Percentiles rank a stretch among this genome's conserved stretches.
phyloP scores from a whole-genome alignment of 2,888 invertebrate genomes.

The Stratiomys singularior region DNA sequence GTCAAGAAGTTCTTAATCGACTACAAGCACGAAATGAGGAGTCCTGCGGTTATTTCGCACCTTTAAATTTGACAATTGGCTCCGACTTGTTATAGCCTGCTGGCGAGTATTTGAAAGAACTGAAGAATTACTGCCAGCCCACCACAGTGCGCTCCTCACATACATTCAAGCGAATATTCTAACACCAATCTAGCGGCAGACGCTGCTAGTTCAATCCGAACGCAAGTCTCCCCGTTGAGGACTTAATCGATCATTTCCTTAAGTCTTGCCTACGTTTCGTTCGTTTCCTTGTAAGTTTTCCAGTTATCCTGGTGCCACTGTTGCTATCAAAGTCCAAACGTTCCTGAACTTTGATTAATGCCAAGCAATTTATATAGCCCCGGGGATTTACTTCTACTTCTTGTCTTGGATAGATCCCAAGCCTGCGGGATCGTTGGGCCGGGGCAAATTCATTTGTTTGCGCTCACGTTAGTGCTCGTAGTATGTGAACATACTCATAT shows the following conservation, averaged over 20 bases:
- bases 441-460: background rate
- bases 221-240: background rate
- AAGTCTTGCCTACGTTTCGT: background rate
- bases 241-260: constrained; percentile 29
- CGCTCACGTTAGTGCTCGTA: too few relatives aligned
- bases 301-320: constrained; percentile 23
- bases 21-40: background rate
- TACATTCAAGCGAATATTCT: too few relatives aligned
- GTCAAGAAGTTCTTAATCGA: background rate
- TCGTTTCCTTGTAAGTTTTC: background rate
- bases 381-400: constrained; percentile 38
- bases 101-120: too few relatives aligned
- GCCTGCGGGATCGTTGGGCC: background rate
- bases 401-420: background rate
- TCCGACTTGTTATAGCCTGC: too few relatives aligned
- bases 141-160: too few relatives aligned
- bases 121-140: too few relatives aligned
- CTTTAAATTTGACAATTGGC: too few relatives aligned
- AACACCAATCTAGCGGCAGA: background rate
- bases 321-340: background rate
- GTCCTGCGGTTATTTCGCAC: too few relatives aligned
- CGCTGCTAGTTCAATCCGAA: background rate
- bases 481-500: constrained; percentile 23
- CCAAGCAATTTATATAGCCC: constrained; percentile 33
- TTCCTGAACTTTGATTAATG: constrained; percentile 20